Evolutionary conservation across 2,797 vertebrate genomes (phyloP).

Genomic region (Microhierax caerulescens): DNA sequence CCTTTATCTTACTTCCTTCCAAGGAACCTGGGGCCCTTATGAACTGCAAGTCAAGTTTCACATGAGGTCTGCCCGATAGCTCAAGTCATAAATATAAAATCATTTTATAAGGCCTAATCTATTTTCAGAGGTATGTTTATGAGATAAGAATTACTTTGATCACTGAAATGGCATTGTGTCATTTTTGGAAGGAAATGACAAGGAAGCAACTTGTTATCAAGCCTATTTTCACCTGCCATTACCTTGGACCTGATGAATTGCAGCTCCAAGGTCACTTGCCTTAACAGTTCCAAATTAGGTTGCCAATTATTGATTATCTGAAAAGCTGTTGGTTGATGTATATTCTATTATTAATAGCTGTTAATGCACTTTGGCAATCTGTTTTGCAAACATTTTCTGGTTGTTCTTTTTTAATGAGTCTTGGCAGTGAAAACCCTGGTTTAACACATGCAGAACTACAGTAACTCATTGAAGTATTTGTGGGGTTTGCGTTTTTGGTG

Average conservation of each 20-base stretch:
- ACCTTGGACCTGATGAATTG: not conserved
- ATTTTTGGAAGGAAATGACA: slow-evolving; percentile 44
- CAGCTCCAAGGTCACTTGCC: not conserved
- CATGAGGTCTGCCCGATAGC: not conserved
- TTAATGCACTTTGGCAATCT: slow-evolving; percentile 19
- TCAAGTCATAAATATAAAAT: not conserved
- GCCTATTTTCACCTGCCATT: not conserved
- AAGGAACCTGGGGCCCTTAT: not conserved
- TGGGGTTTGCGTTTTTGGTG: not conserved
- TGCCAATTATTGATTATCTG: slow-evolving; percentile 18
- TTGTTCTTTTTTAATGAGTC: slow-evolving; percentile 29
- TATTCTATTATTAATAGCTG: slow-evolving; percentile 33
- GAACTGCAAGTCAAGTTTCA: not conserved
- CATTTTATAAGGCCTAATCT: not conserved
- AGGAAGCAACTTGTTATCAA: slow-evolving; percentile 19
- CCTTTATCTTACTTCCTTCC: not conserved
- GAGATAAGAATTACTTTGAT: slow-evolving; percentile 35
- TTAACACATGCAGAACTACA: not conserved
- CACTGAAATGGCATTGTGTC: not conserved
- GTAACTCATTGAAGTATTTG: not conserved
- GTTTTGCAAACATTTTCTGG: slow-evolving; percentile 21
- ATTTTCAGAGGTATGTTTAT: not conserved
- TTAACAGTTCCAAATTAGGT: slow-evolving; percentile 2
- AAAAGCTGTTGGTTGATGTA: slow-evolving; percentile 10
- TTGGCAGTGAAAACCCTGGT: not conserved